Evolutionary conservation across 2,113 vertebrate species (phyloP), one percentile per base, ranked within the genome.

Genomic region (Cebidichthys violaceus): DNA sequence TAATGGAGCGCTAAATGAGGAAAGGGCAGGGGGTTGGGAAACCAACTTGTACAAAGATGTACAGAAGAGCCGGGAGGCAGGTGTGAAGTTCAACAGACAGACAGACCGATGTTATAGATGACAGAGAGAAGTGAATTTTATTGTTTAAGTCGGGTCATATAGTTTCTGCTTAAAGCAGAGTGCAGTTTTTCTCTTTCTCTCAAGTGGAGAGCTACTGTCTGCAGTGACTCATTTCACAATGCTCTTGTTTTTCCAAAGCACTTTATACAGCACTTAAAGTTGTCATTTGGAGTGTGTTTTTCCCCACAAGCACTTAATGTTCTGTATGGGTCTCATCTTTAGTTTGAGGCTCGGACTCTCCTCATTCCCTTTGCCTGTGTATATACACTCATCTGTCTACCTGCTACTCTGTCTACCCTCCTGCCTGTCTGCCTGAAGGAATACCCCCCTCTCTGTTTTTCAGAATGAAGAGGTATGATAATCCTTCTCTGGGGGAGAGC

Each of bases 231-330:
- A 82, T 86, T 88, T 81, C 70, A 80, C 75, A 84, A 81, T 61
- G 65, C 84, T 81, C 47, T 77, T 90, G 66, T 90, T 89, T 86
- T 88, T 85, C 47, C 1, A 1, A 71, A 83, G 75, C 70, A 81
- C 78, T 90, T 90, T 68, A 69, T 57, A 55, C 52, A 39, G 75
- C 78, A 91, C 84, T 88, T 91, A 83, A 82, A 87, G 80, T 85
- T 89, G 79, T 83, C 87, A 85, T 87, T 77, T 80, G 15, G 70
- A 69, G 75, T 70, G 52, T 73, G 60, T 22, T 54, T 79, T 60
- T 35, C 41, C 31, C 35, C 47, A 75, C 41, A 7, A 69, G 57
- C 82, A 75, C 68, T 87, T 86, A 72, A 81, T 79, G 70, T 77
- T 84, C 70, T 83, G 70, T 66, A 62, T 81, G 31, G 62, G 80